Evolutionary conservation across 1,140 invertebrate genomes (phyloP).

Genomic region (Zophobas atratus): DNA sequence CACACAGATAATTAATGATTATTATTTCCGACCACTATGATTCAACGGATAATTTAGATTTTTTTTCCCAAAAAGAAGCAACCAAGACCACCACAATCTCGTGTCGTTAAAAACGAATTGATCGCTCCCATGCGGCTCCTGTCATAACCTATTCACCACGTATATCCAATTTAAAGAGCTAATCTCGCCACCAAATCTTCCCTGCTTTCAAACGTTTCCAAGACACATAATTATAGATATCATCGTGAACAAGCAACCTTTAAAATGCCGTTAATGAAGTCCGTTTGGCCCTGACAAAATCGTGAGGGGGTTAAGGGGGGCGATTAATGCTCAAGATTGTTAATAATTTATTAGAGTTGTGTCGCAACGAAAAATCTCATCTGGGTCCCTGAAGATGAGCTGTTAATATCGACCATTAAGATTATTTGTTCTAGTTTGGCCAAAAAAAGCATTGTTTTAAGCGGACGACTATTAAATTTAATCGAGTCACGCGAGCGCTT

Average conservation of each 20-base stretch:
- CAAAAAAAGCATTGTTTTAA: slow-evolving; percentile 19
- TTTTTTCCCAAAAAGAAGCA: no score
- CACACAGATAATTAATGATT: no score
- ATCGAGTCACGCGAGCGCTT: slow-evolving; percentile 40
- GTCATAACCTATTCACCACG: slow-evolving; percentile 23
- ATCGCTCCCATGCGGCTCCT: slow-evolving; percentile 14
- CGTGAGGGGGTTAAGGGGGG: not conserved
- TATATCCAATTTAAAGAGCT: slow-evolving; percentile 34
- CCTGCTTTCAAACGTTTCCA: slow-evolving; percentile 25
- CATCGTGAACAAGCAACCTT: slow-evolving; percentile 24
- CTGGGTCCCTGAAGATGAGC: not conserved
- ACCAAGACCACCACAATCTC: not conserved
- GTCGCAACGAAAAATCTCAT: slow-evolving; percentile 9
- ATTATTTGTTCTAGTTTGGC: slow-evolving; percentile 25
- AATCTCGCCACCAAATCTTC: slow-evolving; percentile 33
- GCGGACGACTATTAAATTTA: slow-evolving; percentile 30
- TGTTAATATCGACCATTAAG: slow-evolving; percentile 1
- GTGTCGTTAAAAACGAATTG: slow-evolving; percentile 23
- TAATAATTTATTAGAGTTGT: not conserved
- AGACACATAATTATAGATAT: slow-evolving; percentile 30
- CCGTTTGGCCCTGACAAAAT: not conserved
- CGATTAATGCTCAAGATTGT: not conserved
- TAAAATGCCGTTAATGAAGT: slow-evolving; percentile 36
- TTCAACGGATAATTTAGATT: no score
- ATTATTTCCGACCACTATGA: no score